Percentiles rank a stretch among this genome's conserved stretches.
Evolutionary conservation across 2,888 invertebrate genomes (phyloP).

Genomic region (Pollenia amentaria): DNA sequence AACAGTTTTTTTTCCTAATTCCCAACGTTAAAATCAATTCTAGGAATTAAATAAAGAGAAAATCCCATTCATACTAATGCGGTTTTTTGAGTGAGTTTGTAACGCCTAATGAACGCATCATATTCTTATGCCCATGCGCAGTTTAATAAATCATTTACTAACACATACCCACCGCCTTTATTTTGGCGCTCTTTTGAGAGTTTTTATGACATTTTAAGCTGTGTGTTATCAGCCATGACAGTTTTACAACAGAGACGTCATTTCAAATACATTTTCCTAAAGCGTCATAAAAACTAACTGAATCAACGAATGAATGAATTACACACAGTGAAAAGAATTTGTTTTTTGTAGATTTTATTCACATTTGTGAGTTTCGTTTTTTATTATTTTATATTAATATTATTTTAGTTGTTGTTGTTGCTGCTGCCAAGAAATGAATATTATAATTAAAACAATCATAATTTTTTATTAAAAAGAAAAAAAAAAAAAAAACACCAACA

Average conservation of each 20-base stretch:
- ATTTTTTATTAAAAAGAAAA: slow-evolving; percentile 66
- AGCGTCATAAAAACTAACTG: slow-evolving; percentile 61
- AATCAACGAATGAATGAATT: slow-evolving; percentile 41
- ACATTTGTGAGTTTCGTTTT: slow-evolving; percentile 17
- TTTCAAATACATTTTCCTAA: slow-evolving; percentile 54
- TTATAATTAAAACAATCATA: slow-evolving; percentile 74
- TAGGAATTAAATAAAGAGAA: background rate
- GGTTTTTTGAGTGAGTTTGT: background rate
- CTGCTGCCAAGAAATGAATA: slow-evolving; percentile 59
- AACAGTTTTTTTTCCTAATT: no score
- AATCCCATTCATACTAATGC: background rate
- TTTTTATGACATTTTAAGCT: slow-evolving; percentile 46
- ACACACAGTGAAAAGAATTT: slow-evolving; percentile 44
- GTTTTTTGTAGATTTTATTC: slow-evolving; percentile 13
- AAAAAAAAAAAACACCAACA: slow-evolving; percentile 36
- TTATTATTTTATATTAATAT: background rate
- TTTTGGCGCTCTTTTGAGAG: slow-evolving; percentile 49
- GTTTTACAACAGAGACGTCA: slow-evolving; percentile 69
- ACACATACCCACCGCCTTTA: background rate
- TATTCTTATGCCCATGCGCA: slow-evolving; percentile 4
- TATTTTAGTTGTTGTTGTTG: background rate
- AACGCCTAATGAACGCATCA: slow-evolving; percentile 21
- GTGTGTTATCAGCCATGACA: slow-evolving; percentile 66
- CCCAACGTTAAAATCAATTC: background rate
- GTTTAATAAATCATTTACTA: slow-evolving; percentile 30